Percentiles rank a stretch among this genome's conserved stretches.
These are phyloP conservation scores for Epirrhoe alternata DNA, from an alignment of 2,888 invertebrate genomes.

Conservation along the genomic window DNA sequence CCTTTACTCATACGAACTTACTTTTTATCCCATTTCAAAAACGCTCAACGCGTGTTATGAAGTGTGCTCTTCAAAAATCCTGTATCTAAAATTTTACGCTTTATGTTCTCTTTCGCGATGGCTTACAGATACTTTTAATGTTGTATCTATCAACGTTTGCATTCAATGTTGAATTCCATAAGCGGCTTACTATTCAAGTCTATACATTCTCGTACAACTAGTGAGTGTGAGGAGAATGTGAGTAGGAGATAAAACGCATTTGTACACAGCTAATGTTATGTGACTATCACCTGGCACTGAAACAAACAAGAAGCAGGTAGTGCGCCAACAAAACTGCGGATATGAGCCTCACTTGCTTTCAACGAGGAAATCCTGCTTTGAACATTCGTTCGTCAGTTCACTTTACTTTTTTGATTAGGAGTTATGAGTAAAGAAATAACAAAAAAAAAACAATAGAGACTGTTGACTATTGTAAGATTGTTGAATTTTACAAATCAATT, in stretches of 20 bases:
- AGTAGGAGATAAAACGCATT: neutral
- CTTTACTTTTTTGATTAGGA: neutral
- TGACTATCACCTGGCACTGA: neutral
- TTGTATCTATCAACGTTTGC: neutral
- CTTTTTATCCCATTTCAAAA: too few relatives aligned
- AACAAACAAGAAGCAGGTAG: neutral
- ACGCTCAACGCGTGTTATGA: too few relatives aligned
- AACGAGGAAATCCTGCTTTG: neutral
- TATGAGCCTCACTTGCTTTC: neutral
- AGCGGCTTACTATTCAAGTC: neutral
- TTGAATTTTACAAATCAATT: too few relatives aligned
- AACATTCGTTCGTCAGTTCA: conserved; percentile 1
- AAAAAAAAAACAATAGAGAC: too few relatives aligned
- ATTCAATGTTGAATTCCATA: neutral
- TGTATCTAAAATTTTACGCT: neutral
- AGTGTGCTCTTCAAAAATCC: too few relatives aligned
- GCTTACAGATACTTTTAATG: too few relatives aligned
- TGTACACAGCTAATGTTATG: neutral
- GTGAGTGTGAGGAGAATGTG: neutral
- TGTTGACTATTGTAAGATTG: too few relatives aligned
- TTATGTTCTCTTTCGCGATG: neutral
- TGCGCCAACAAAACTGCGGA: neutral
- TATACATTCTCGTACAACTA: neutral
- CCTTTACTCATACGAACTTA: too few relatives aligned
- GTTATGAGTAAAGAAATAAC: neutral